These are phyloP conservation scores for Trialeurodes vaporariorum DNA, from an alignment of 1,140 invertebrate genomes.

Conservation along the genomic window DNA sequence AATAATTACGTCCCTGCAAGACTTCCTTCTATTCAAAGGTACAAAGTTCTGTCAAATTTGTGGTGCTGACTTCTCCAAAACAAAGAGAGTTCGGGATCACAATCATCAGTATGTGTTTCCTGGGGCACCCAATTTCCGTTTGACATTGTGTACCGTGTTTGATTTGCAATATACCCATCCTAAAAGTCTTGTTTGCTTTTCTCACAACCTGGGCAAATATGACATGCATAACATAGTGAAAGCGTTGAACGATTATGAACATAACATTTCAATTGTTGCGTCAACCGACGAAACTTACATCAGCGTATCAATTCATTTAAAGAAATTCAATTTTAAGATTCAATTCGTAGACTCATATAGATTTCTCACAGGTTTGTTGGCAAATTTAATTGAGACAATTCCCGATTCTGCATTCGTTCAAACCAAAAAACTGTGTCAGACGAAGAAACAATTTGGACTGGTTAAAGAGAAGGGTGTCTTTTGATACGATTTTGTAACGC, in stretches of 20 bases:
- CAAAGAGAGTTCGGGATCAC: constrained; percentile 2
- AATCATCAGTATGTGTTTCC: not conserved
- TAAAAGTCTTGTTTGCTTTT: not conserved
- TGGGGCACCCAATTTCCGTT: not conserved
- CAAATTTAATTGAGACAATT: not conserved
- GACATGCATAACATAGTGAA: not conserved
- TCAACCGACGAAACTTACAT: not conserved
- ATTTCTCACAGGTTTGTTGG: not conserved
- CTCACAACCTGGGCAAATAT: not conserved
- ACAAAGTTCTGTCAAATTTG: not conserved
- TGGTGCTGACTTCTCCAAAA: not conserved
- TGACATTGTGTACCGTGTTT: not conserved
- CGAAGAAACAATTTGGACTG: not conserved
- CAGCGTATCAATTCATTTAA: not conserved
- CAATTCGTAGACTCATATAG: not conserved
- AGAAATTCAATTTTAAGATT: not conserved
- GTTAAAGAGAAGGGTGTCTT: not conserved
- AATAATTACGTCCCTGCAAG: not conserved
- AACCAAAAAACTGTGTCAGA: not conserved
- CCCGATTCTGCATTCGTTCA: not conserved
- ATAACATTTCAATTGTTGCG: not conserved
- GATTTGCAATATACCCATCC: not conserved
- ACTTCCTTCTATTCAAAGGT: not conserved
- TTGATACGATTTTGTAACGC: not conserved
- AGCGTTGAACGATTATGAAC: not conserved